Evolutionary conservation across 2,888 invertebrate species (phyloP).

Genomic region (Periphyllus acericola): DNA sequence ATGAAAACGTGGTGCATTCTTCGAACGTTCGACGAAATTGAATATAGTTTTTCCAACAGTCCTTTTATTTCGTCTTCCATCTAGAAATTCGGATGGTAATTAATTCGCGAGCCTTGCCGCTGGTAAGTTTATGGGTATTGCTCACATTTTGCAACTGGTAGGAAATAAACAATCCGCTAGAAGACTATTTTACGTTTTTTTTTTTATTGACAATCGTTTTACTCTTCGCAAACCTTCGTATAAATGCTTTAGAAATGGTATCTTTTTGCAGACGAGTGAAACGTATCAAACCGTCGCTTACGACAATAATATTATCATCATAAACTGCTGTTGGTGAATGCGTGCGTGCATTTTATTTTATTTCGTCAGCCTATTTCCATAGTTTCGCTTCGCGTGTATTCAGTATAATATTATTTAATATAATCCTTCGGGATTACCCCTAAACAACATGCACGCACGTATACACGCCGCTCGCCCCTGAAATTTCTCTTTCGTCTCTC

Average conservation of each 20-base stretch:
- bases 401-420: neutral
- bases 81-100: neutral
- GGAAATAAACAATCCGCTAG: neutral
- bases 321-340: neutral
- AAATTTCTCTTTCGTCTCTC: slow-evolving; percentile 18
- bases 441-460: slow-evolving; percentile 2
- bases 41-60: slow-evolving; percentile 28
- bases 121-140: neutral
- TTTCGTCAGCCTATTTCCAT: neutral
- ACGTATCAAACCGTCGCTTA: neutral
- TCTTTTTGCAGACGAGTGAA: too few relatives aligned
- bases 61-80: neutral
- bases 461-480: neutral
- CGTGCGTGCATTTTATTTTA: neutral
- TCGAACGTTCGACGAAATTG: slow-evolving; percentile 8
- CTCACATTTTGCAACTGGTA: neutral
- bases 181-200: too few relatives aligned
- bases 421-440: slow-evolving; percentile 38
- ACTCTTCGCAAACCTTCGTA: too few relatives aligned
- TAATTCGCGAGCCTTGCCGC: neutral
- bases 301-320: too few relatives aligned
- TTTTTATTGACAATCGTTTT: neutral
- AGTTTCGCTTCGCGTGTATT: neutral
- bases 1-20: neutral
- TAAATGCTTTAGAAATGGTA: too few relatives aligned